A percentile compares a stretch with the other conserved stretches of the same genome.
Evolutionary conservation across 1,140 invertebrate species (phyloP).

Genomic region (Zaprionus nigranus): DNA sequence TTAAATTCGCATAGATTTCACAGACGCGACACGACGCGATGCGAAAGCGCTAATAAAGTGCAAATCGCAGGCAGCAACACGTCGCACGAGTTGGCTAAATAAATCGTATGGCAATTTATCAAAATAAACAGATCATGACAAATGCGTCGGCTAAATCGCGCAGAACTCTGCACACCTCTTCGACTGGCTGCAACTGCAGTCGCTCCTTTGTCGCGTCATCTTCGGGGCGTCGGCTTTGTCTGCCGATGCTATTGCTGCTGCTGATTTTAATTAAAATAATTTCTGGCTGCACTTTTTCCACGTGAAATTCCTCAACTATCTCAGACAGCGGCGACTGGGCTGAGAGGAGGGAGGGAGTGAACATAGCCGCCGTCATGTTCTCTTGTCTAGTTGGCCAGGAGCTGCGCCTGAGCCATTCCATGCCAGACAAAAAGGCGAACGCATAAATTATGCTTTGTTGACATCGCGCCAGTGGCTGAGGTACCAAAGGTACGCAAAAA

Average conservation of each 20-base stretch:
- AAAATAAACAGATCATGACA: constrained; percentile 83
- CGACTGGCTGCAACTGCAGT: constrained; percentile 22
- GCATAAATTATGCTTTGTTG: constrained; percentile 81
- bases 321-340: constrained; percentile 47
- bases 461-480: constrained; percentile 42
- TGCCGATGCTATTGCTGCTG: constrained; percentile 27
- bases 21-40: constrained; percentile 1
- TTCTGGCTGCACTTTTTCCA: constrained; percentile 74
- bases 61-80: constrained; percentile 57
- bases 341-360: not conserved
- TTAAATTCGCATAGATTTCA: constrained; percentile 49
- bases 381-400: constrained; percentile 58
- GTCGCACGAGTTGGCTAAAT: constrained; percentile 57
- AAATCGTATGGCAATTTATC: constrained; percentile 69
- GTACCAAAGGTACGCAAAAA: constrained; percentile 66
- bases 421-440: constrained; percentile 47
- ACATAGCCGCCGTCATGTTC: constrained; percentile 77
- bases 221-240: constrained; percentile 10
- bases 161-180: constrained; percentile 42
- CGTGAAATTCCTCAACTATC: constrained; percentile 68
- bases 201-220: constrained; percentile 17
- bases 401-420: not conserved
- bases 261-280: constrained; percentile 78
- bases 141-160: constrained; percentile 71
- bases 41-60: constrained; percentile 62